Evolutionary conservation across 2,113 vertebrate species (phyloP).

Genomic region (Phasianus colchicus): DNA sequence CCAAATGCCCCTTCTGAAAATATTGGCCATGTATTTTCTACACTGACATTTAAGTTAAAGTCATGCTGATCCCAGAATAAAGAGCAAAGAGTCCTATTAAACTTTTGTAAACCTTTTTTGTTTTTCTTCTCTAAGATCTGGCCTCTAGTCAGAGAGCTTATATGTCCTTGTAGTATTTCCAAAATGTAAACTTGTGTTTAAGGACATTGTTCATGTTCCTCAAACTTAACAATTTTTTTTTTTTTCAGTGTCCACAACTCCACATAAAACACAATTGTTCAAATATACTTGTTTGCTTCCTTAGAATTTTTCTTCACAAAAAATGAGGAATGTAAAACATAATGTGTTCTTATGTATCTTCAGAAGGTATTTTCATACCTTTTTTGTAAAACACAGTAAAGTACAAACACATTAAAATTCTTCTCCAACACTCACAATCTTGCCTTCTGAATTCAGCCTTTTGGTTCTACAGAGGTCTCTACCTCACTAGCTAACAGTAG

Average conservation of each 20-base stretch:
- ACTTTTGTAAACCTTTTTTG: not conserved
- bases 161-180: not conserved
- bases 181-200: not conserved
- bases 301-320: not conserved
- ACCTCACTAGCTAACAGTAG: not conserved
- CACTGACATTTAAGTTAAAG: not conserved
- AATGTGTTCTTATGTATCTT: not conserved
- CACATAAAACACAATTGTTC: not conserved
- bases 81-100: not conserved
- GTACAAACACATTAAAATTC: not conserved
- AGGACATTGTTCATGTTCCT: not conserved
- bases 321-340: not conserved
- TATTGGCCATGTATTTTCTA: not conserved
- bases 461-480: not conserved
- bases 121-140: not conserved
- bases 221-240: not conserved
- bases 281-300: not conserved
- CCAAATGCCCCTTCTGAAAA: not conserved
- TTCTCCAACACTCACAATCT: not conserved
- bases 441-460: constrained; percentile 3
- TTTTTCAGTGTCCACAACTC: not conserved
- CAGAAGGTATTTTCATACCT: not conserved
- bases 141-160: not conserved
- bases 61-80: not conserved
- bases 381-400: not conserved